phyloP scores from a whole-genome alignment of 2,113 vertebrate genomes.

The Hoplias malabaricus region DNA sequence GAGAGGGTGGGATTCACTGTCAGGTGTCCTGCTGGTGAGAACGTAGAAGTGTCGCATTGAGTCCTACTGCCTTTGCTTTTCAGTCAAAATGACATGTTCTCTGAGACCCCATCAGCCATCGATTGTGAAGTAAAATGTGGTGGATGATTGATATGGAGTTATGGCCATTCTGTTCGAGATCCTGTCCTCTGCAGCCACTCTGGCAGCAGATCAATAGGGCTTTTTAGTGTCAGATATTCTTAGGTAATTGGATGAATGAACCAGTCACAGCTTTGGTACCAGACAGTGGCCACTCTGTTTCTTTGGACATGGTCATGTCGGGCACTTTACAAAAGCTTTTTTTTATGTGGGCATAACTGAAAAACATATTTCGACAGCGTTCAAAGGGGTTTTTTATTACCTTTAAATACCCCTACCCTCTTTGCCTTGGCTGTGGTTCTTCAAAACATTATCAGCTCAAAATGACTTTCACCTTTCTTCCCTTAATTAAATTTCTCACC shows the following conservation, averaged over 20 bases:
- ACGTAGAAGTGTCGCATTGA: not conserved
- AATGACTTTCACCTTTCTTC: not conserved
- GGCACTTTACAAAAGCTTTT: not conserved
- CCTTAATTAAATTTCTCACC: conserved; percentile 16
- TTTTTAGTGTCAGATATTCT: conserved; percentile 44
- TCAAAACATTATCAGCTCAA: not conserved
- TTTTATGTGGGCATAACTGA: not conserved
- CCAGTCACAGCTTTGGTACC: conserved; percentile 5
- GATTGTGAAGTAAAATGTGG: conserved; percentile 37
- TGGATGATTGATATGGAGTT: conserved; percentile 41
- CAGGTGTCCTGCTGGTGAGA: not conserved
- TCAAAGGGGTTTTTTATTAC: not conserved
- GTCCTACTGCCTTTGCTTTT: not conserved
- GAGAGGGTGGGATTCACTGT: not conserved
- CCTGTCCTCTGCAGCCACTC: conserved; percentile 39
- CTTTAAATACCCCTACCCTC: not conserved
- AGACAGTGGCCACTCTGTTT: conserved; percentile 8
- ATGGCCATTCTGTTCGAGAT: conserved; percentile 48
- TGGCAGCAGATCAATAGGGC: conserved; percentile 35
- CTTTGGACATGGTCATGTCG: not conserved
- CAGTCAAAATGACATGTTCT: conserved; percentile 24
- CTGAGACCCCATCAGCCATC: conserved; percentile 19
- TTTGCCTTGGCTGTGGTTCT: not conserved
- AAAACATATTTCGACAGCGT: not conserved
- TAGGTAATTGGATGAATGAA: conserved; percentile 45